Percentiles rank a stretch among this genome's conserved stretches.
These are phyloP conservation scores for Lates japonicus DNA, from an alignment of 2,797 vertebrate genomes.

Conservation along the genomic window DNA sequence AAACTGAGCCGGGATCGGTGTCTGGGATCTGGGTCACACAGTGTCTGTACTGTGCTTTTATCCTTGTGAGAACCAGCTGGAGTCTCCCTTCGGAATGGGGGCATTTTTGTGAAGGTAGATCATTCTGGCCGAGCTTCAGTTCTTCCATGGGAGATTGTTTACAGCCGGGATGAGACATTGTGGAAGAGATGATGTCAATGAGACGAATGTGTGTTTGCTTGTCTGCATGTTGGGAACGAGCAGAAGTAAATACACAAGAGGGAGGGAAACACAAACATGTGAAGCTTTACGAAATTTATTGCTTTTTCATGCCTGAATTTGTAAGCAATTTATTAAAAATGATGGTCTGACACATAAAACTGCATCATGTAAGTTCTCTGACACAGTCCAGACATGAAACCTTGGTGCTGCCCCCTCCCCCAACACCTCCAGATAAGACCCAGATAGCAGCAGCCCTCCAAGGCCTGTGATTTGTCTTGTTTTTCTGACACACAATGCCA, in stretches of 20 bases:
- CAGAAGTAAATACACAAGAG: neutral
- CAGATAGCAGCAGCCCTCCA: constrained; percentile 33
- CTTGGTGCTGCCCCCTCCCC: neutral
- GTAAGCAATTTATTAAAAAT: neutral
- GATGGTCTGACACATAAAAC: constrained; percentile 1
- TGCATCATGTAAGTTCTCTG: neutral
- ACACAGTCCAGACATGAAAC: constrained; percentile 17
- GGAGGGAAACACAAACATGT: neutral
- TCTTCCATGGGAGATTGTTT: neutral
- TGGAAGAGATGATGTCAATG: constrained; percentile 36
- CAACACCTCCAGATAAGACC: constrained; percentile 41
- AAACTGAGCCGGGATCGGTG: constrained; percentile 19
- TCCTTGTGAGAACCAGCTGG: constrained; percentile 47
- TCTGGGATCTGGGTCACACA: constrained; percentile 58
- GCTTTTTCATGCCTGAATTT: neutral
- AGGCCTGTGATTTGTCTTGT: constrained; percentile 52
- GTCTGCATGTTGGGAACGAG: constrained; percentile 10
- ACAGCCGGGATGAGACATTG: constrained; percentile 9
- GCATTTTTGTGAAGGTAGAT: constrained; percentile 58
- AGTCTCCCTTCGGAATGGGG: constrained; percentile 17
- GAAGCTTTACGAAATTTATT: neutral
- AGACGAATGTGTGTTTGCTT: constrained; percentile 18
- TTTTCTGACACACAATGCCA: constrained; percentile 17
- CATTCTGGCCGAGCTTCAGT: constrained; percentile 14
- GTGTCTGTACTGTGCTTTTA: constrained; percentile 23